These are phyloP conservation scores for Ficedula albicollis DNA, from an alignment of 2,797 vertebrate genomes.

Conservation along the genomic window DNA sequence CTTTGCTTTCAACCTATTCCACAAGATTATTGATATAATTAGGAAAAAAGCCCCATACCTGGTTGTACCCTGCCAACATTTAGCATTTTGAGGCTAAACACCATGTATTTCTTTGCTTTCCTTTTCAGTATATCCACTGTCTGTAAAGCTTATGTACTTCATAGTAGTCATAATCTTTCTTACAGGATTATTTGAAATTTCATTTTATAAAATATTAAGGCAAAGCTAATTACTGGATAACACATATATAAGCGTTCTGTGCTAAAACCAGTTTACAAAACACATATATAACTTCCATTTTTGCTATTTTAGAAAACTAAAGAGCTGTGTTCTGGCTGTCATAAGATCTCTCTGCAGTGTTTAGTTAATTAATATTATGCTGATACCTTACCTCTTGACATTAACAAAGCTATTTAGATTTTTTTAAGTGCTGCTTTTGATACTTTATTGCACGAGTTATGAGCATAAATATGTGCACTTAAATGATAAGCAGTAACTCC, in stretches of 20 bases:
- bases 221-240: neutral
- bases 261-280: neutral
- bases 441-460: neutral
- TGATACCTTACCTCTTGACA: neutral
- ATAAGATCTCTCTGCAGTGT: neutral
- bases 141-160: neutral
- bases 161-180: neutral
- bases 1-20: neutral
- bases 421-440: slow-evolving; percentile 1
- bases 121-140: neutral
- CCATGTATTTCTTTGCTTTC: neutral
- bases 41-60: fast-evolving
- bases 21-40: neutral
- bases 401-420: neutral
- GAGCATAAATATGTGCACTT: neutral
- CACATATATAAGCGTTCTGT: neutral
- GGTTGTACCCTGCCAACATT: neutral
- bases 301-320: slow-evolving; percentile 34
- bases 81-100: neutral
- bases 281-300: neutral
- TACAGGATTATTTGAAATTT: neutral
- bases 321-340: slow-evolving; percentile 22
- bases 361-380: slow-evolving; percentile 2
- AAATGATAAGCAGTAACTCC: neutral
- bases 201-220: neutral